Evolutionary conservation across 2,797 vertebrate species (phyloP).

Genomic region (Chanos chanos): DNA sequence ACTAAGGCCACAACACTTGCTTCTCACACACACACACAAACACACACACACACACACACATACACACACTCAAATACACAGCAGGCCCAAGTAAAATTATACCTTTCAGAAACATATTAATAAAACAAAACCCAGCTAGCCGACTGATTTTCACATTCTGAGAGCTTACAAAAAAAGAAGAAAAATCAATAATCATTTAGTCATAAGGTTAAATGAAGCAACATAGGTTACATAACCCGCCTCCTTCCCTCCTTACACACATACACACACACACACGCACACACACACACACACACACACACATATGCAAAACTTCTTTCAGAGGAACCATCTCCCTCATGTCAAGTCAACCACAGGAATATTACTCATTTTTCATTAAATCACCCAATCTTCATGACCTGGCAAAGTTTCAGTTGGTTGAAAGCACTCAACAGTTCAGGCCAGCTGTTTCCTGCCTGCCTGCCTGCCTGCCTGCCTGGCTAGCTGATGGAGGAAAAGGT

Average conservation of each 20-base stretch:
- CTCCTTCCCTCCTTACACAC: no score
- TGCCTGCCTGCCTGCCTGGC: conserved; percentile 79
- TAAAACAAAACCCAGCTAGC: conserved; percentile 76
- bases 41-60: neutral
- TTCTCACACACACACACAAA: neutral
- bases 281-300: conserved; percentile 7
- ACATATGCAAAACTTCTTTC: conserved; percentile 1
- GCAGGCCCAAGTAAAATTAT: conserved; percentile 48
- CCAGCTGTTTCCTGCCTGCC: conserved; percentile 88
- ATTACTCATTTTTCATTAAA: conserved; percentile 88
- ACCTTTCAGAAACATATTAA: conserved; percentile 85
- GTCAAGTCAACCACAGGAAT: conserved; percentile 81
- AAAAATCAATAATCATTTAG: conserved; percentile 97
- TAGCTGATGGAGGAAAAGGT: conserved; percentile 81
- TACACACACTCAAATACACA: neutral
- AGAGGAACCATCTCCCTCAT: conserved; percentile 53
- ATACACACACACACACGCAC: neutral
- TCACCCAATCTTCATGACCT: conserved; percentile 76
- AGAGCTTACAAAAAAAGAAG: conserved; percentile 83
- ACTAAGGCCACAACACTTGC: neutral
- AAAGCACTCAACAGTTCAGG: conserved; percentile 84
- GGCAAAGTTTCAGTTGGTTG: conserved; percentile 86
- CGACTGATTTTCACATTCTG: conserved; percentile 84
- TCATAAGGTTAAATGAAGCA: conserved; percentile 89
- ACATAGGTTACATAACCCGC: no score